Percentiles rank a stretch among this genome's conserved stretches.
Evolutionary conservation across 2,888 invertebrate genomes (phyloP).

Genomic region (Ophraella communa): DNA sequence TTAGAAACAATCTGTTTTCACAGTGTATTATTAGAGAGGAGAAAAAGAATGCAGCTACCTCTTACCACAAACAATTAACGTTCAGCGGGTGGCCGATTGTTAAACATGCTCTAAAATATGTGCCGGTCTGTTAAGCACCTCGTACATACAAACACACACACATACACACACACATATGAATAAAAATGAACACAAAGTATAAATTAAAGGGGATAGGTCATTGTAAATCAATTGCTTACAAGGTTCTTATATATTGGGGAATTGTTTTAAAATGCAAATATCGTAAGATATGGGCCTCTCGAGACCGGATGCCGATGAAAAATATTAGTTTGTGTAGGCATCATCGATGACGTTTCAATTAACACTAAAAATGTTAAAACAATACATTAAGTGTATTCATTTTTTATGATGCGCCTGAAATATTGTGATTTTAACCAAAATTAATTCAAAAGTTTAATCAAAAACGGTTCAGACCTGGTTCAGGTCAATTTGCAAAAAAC

Average conservation of each 20-base stretch:
- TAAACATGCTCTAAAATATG: constrained; percentile 34
- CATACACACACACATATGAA: constrained; percentile 13
- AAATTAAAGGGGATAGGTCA: constrained; percentile 32
- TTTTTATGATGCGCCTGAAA: background rate
- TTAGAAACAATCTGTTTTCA: background rate
- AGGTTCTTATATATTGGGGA: constrained; percentile 20
- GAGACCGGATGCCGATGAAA: constrained; percentile 14
- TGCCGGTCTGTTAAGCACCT: constrained; percentile 24
- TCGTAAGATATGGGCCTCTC: constrained; percentile 9
- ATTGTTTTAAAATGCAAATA: constrained; percentile 28
- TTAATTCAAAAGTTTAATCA: background rate
- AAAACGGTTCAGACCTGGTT: too few relatives aligned
- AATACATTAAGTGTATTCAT: background rate
- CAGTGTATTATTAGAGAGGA: constrained; percentile 1
- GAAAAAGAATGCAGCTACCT: constrained; percentile 26
- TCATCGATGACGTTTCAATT: constrained; percentile 10
- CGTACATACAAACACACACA: constrained; percentile 3
- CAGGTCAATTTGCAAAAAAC: too few relatives aligned
- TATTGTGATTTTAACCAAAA: background rate
- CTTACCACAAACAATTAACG: constrained; percentile 39
- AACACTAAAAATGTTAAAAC: constrained; percentile 1
- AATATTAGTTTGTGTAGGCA: constrained; percentile 17
- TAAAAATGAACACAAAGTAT: constrained; percentile 29
- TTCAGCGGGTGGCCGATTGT: constrained; percentile 33
- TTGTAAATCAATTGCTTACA: constrained; percentile 34